These are phyloP conservation scores for Lethrus apterus DNA, from an alignment of 1,140 invertebrate genomes.

Conservation along the genomic window DNA sequence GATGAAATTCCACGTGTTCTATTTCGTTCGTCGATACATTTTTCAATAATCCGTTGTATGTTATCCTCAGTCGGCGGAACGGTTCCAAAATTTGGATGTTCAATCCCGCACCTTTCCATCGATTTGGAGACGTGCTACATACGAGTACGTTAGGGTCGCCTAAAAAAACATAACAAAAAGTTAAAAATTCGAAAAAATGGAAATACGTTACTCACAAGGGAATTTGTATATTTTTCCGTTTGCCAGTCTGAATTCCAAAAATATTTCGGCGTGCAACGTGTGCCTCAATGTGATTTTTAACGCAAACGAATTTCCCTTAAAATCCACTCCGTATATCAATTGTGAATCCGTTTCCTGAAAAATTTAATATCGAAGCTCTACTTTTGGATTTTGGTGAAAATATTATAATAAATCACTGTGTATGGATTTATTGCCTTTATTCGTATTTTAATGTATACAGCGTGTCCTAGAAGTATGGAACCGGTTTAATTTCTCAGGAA, in stretches of 20 bases:
- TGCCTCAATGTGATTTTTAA: background rate
- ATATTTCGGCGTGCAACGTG: constrained; percentile 1
- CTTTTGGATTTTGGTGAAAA: too few relatives aligned
- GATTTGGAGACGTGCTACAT: background rate
- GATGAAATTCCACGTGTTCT: constrained; percentile 33
- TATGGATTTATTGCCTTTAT: too few relatives aligned
- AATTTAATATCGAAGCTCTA: too few relatives aligned
- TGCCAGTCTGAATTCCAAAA: background rate
- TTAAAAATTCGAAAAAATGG: too few relatives aligned
- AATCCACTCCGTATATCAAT: background rate
- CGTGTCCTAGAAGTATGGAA: too few relatives aligned
- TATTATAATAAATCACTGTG: too few relatives aligned
- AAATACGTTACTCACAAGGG: background rate
- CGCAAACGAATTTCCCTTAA: background rate
- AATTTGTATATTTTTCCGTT: constrained; percentile 3
- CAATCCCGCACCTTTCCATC: constrained; percentile 11
- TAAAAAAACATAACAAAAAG: too few relatives aligned
- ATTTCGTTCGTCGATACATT: constrained; percentile 17
- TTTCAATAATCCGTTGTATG: constrained; percentile 31
- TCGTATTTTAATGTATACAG: too few relatives aligned
- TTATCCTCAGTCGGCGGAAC: constrained; percentile 26
- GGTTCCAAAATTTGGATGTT: constrained; percentile 26
- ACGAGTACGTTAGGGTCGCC: constrained; percentile 9
- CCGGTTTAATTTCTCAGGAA: too few relatives aligned
- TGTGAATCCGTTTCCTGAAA: constrained; percentile 6